A percentile compares a stretch with the other conserved stretches of the same genome.
Conservation (phyloP, 2,888 invertebrate species). For the Seladonia tumulorum region DNA sequence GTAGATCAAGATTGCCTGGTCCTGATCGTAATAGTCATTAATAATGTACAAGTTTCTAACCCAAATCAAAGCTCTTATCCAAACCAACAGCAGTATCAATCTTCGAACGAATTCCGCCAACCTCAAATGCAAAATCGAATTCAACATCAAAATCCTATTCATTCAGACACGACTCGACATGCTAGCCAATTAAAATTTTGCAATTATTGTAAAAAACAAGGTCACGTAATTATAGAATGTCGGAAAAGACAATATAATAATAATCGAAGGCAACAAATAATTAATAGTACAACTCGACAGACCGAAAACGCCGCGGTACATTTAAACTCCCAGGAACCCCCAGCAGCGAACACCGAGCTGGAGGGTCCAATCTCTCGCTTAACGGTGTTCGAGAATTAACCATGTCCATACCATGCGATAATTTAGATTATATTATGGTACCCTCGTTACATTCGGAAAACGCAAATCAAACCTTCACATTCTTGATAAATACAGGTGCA, state of each 20-base stretch:
- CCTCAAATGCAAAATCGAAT: too few relatives aligned
- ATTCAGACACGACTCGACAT: too few relatives aligned
- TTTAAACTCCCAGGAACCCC: constrained; percentile 25
- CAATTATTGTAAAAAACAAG: too few relatives aligned
- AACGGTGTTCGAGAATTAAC: constrained; percentile 32
- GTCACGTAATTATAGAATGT: too few relatives aligned
- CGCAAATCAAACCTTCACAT: not conserved
- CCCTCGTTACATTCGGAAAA: not conserved
- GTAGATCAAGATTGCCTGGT: too few relatives aligned
- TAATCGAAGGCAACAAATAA: not conserved
- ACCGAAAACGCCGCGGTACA: constrained; percentile 1
- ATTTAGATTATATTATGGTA: constrained; percentile 9
- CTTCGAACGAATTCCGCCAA: too few relatives aligned
- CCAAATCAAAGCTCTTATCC: too few relatives aligned
- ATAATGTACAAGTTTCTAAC: too few relatives aligned
- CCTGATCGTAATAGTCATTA: too few relatives aligned
- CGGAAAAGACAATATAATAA: constrained; percentile 21
- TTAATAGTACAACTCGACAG: not conserved
- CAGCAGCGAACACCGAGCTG: constrained; percentile 6
- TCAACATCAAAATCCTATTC: too few relatives aligned
- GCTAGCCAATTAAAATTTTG: too few relatives aligned
- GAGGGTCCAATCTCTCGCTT: not conserved
- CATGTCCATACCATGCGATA: not conserved
- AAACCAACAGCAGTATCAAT: too few relatives aligned
- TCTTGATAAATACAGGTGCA: not conserved